Evolutionary conservation across 2,888 invertebrate genomes (phyloP), one percentile per base, ranked within the genome.

Genomic region (Ctenicera cuprea): DNA sequence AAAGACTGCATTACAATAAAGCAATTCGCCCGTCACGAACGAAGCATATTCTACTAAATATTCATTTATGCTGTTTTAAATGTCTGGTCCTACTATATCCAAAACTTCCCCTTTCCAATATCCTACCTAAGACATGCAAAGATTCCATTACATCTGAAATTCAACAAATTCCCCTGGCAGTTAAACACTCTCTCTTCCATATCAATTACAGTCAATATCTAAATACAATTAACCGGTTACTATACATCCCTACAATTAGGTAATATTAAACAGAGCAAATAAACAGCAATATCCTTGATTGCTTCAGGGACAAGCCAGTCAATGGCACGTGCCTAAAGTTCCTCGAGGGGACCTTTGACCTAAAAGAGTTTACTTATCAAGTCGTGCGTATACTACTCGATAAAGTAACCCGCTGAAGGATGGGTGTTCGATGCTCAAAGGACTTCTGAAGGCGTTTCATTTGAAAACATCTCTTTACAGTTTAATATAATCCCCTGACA

Each of bases 351-450:
- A 62, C 62, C 62, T 62, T 45, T 45, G 62, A 62, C 62, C 62
- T 62, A 62, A 62, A 45, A 43, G 62, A 62, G 62, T 62, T 62
- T 62, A 62, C 62, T 22, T 62, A 62, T 62, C 62, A 62, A 62
- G 62, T 45, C 62, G 62, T 45, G 62, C 62, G 62, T 62, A 62
- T 22, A 59, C 59, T 38, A 38, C 59, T 38, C 59, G 59, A 62
- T 62, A 62, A 62, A 62, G 43, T 62, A 45, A 45, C 62, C 43
- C 62, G 43, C 22, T 30, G 62, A 62, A 62, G 62, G 62, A 62
- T 45, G 45, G 18, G 62, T 45, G 45, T 43, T 43, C 16, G 62
- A 45, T 20, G 22, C 62, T 62, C 62, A 62, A 45, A 62, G 38
- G 62, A 45, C 62, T 52, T 33, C 33, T 45, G 18, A 45, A 45